Evolutionary conservation across 2,797 vertebrate species (phyloP).

Genomic region (Sebastes dallii): DNA sequence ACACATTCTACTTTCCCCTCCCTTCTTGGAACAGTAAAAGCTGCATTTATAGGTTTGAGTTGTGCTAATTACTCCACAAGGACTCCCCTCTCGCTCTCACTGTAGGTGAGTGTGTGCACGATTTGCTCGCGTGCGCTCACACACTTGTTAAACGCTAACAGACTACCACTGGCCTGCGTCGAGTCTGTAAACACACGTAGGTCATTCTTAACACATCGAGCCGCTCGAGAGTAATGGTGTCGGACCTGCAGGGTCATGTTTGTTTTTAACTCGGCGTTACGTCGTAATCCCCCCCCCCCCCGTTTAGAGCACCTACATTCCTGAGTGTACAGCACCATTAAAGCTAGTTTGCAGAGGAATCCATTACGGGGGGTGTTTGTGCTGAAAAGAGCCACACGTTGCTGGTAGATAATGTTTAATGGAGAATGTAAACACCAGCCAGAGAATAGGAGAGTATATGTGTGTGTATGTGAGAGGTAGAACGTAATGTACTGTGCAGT

Average conservation of each 20-base stretch:
- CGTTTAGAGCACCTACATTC: conserved; percentile 41
- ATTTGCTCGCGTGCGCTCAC: conserved; percentile 4
- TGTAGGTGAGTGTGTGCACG: conserved; percentile 8
- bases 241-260: conserved; percentile 57
- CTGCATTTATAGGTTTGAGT: conserved; percentile 61
- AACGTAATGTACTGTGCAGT: neutral
- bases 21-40: conserved; percentile 66
- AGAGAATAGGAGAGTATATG: neutral
- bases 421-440: conserved; percentile 40
- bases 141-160: conserved; percentile 72
- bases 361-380: conserved; percentile 49
- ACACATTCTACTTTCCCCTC: neutral
- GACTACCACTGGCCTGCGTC: conserved; percentile 52
- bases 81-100: conserved; percentile 16
- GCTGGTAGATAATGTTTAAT: conserved; percentile 57
- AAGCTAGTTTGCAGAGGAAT: conserved; percentile 46
- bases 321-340: conserved; percentile 47
- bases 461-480: neutral
- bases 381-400: conserved; percentile 32
- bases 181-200: conserved; percentile 71
- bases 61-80: conserved; percentile 69
- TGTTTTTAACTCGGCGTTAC: conserved; percentile 61
- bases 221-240: conserved; percentile 60
- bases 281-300: conserved; percentile 44
- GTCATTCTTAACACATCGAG: conserved; percentile 63